These are phyloP conservation scores for Benthosema pterotum DNA, from an alignment of 2,797 vertebrate genomes.

Conservation along the genomic window DNA sequence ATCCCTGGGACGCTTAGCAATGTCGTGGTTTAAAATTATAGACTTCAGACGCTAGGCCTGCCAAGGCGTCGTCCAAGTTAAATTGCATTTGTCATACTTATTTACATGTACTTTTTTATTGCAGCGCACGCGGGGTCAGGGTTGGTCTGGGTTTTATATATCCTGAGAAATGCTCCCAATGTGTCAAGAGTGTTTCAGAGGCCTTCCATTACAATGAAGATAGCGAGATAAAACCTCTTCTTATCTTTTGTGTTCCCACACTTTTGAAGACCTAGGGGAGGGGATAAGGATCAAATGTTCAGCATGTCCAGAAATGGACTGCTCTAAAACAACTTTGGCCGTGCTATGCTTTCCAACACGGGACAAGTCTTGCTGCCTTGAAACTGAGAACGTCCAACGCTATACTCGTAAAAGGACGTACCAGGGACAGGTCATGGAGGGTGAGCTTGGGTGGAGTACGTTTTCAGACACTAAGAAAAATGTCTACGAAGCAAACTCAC, in stretches of 20 bases:
- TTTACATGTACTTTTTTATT: slow-evolving; percentile 14
- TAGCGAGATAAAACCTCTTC: not conserved
- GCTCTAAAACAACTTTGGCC: slow-evolving; percentile 19
- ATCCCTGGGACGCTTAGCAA: too few species aligned
- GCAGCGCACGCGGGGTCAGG: not conserved
- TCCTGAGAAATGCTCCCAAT: not conserved
- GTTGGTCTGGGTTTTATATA: not conserved
- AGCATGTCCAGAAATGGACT: slow-evolving; percentile 10
- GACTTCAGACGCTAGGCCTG: slow-evolving; percentile 8
- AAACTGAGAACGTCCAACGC: slow-evolving; percentile 14
- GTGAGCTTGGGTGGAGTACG: not conserved
- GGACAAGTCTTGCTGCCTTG: slow-evolving; percentile 19
- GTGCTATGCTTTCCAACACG: slow-evolving; percentile 9
- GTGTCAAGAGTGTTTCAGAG: too few species aligned
- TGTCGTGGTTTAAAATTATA: slow-evolving; percentile 1
- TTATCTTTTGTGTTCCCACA: slow-evolving; percentile 9
- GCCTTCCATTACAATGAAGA: too few species aligned
- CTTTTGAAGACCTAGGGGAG: not conserved
- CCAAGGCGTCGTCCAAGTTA: slow-evolving; percentile 17
- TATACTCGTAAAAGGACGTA: slow-evolving; percentile 21
- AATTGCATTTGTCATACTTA: slow-evolving; percentile 13
- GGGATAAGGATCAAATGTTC: slow-evolving; percentile 21
- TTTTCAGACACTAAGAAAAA: slow-evolving; percentile 8
- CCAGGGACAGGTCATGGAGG: slow-evolving; percentile 7
- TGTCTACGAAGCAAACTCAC: slow-evolving; percentile 1